These are phyloP conservation scores for Adineta ricciae DNA, from an alignment of 2,888 invertebrate genomes.

Conservation along the genomic window DNA sequence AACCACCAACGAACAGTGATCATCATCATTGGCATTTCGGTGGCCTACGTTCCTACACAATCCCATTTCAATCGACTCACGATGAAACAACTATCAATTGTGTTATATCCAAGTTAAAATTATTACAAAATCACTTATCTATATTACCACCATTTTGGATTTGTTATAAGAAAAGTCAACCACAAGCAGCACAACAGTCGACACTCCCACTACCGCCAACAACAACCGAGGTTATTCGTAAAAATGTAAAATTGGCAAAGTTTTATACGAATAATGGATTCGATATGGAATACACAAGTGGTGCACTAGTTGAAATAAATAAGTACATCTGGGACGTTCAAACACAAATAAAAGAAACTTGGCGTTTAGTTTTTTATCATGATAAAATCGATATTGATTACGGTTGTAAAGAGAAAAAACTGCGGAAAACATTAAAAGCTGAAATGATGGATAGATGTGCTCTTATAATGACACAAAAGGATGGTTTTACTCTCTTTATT, in stretches of 20 bases:
- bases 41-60: background rate
- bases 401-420: background rate
- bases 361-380: slow-evolving; percentile 11
- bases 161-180: background rate
- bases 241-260: slow-evolving; percentile 17
- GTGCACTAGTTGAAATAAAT: background rate
- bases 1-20: background rate
- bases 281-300: background rate
- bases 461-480: background rate
- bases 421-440: background rate
- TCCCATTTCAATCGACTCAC: background rate
- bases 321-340: background rate
- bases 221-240: background rate
- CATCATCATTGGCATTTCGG: background rate
- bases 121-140: slow-evolving; percentile 7
- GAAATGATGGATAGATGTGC: slow-evolving; percentile 15
- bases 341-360: background rate
- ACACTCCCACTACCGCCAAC: background rate
- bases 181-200: background rate
- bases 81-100: background rate
- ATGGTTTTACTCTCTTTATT: background rate
- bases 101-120: background rate
- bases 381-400: slow-evolving; percentile 22
- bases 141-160: slow-evolving; percentile 13
- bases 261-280: background rate